These are phyloP conservation scores for Onthophagus taurus DNA, from an alignment of 1,140 invertebrate genomes.

Conservation along the genomic window DNA sequence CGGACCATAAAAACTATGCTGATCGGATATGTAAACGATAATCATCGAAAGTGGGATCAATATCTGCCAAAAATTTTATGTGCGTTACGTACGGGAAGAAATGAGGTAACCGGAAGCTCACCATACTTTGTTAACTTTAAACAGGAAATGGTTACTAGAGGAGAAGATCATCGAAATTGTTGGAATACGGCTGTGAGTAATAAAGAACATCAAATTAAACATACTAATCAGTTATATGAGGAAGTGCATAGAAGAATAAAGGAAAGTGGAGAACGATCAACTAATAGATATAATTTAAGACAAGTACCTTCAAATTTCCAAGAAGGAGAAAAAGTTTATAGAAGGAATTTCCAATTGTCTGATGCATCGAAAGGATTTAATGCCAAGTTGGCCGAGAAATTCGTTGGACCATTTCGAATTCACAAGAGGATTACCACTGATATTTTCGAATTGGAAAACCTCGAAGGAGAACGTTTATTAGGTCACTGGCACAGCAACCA, in stretches of 20 bases:
- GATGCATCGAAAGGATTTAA: no score
- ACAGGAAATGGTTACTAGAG: slow-evolving; percentile 11
- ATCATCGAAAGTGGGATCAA: slow-evolving; percentile 29
- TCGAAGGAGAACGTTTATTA: not conserved
- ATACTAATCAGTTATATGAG: no score
- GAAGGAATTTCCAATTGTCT: no score
- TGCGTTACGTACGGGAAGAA: slow-evolving; percentile 26
- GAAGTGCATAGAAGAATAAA: no score
- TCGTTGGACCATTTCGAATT: slow-evolving; percentile 11
- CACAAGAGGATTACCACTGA: not conserved
- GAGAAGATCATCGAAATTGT: no score
- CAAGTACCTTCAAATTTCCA: no score
- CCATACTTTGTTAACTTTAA: slow-evolving; percentile 23
- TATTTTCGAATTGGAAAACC: not conserved
- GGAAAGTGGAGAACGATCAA: no score
- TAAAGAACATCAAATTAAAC: no score
- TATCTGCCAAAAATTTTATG: slow-evolving; percentile 19
- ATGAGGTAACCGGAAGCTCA: slow-evolving; percentile 28
- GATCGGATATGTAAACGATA: slow-evolving; percentile 21
- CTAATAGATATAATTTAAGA: no score
- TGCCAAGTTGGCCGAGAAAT: slow-evolving; percentile 6
- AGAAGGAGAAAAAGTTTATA: no score
- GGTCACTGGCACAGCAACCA: slow-evolving; percentile 5
- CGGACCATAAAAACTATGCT: slow-evolving; percentile 28
- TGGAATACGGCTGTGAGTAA: no score